These are phyloP conservation scores for Ictalurus furcatus DNA, from an alignment of 2,113 vertebrate genomes.

Conservation along the genomic window DNA sequence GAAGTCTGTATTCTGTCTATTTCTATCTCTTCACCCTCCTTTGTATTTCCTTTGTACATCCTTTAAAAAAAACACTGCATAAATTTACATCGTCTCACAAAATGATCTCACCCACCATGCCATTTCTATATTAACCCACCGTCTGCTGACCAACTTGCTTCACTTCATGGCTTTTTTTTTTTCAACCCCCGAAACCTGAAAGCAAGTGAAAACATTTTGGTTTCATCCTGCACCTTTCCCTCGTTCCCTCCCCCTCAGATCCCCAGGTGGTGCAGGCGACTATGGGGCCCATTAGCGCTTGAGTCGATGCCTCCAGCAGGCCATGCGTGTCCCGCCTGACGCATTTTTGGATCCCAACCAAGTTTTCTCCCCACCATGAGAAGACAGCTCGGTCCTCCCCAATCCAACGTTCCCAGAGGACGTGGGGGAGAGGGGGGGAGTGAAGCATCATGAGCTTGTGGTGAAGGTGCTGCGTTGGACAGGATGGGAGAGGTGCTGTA, in stretches of 20 bases:
- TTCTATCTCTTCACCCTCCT: neutral
- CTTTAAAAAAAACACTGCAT: neutral
- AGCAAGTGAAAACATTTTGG: constrained; percentile 48
- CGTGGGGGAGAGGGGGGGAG: constrained; percentile 57
- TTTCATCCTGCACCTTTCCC: constrained; percentile 55
- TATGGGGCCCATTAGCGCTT: constrained; percentile 78
- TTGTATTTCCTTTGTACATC: neutral
- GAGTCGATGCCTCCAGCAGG: constrained; percentile 79
- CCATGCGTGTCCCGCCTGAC: constrained; percentile 79
- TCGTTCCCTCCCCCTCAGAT: constrained; percentile 60
- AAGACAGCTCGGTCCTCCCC: constrained; percentile 74
- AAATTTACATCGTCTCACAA: neutral
- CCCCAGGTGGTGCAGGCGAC: constrained; percentile 78
- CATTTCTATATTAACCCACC: neutral
- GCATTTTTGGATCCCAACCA: constrained; percentile 80
- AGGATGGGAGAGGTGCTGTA: constrained; percentile 35
- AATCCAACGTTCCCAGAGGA: constrained; percentile 73
- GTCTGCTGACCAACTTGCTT: neutral
- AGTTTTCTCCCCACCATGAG: constrained; percentile 67
- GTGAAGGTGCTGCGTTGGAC: constrained; percentile 58
- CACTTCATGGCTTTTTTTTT: neutral
- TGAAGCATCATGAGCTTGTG: constrained; percentile 68
- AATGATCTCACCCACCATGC: neutral
- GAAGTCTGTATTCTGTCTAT: neutral
- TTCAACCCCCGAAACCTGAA: neutral